These are phyloP conservation scores for Cyclophora punctaria DNA, from an alignment of 2,888 invertebrate genomes.

Conservation along the genomic window DNA sequence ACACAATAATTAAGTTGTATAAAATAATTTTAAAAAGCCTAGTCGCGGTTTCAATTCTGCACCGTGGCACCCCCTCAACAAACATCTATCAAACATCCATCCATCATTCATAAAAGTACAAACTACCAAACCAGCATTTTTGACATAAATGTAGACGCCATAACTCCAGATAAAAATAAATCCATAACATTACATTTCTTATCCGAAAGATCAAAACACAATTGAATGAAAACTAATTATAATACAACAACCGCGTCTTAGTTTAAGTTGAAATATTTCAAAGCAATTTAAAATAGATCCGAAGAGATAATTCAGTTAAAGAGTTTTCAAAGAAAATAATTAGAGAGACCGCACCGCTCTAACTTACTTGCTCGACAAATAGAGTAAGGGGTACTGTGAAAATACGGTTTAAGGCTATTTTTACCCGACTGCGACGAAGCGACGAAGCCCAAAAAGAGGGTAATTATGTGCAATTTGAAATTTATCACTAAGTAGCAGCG, in stretches of 20 bases:
- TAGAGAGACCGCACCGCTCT: slow-evolving; percentile 17
- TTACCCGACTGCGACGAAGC: not conserved
- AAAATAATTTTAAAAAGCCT: no score
- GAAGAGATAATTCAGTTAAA: slow-evolving; percentile 13
- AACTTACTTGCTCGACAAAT: slow-evolving; percentile 16
- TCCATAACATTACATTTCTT: not conserved
- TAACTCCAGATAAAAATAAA: not conserved
- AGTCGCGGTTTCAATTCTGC: no score
- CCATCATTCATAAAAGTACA: not conserved
- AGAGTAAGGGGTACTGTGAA: not conserved
- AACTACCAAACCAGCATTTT: no score
- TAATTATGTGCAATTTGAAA: not conserved
- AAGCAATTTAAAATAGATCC: slow-evolving; percentile 13
- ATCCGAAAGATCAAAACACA: not conserved
- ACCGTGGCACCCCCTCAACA: no score
- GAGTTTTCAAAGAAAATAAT: slow-evolving; percentile 23
- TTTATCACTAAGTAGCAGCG: no score
- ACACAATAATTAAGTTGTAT: no score
- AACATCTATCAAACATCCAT: not conserved
- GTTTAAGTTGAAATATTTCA: not conserved
- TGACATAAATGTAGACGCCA: no score
- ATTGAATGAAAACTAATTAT: not conserved
- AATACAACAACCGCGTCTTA: not conserved
- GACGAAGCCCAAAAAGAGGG: not conserved
- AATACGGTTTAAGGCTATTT: not conserved